Percentiles rank a stretch among this genome's conserved stretches.
These are phyloP conservation scores for Harpagifer antarcticus DNA, from an alignment of 2,797 vertebrate genomes.

Conservation along the genomic window DNA sequence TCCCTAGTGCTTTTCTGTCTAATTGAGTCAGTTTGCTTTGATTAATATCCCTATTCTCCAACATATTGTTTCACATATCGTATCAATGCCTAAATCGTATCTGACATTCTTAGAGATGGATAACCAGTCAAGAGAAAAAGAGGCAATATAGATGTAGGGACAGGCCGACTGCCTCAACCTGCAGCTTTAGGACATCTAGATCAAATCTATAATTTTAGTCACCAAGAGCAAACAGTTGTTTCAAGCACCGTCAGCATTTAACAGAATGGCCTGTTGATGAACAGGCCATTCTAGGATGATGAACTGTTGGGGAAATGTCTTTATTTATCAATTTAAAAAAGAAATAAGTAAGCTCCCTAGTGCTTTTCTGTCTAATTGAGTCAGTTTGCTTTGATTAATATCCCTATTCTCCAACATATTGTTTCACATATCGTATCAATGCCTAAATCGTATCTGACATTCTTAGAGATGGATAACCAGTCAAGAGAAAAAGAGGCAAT, in stretches of 20 bases:
- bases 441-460: slow-evolving; percentile 53
- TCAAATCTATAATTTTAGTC: too few relatives aligned
- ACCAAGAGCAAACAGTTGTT: too few relatives aligned
- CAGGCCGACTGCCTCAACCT: too few relatives aligned
- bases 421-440: slow-evolving; percentile 52
- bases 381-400: slow-evolving; percentile 70
- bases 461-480: slow-evolving; percentile 23
- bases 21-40: slow-evolving; percentile 68
- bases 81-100: slow-evolving; percentile 56
- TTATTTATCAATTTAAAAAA: slow-evolving; percentile 52
- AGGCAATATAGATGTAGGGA: too few relatives aligned
- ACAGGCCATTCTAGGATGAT: too few relatives aligned
- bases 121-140: too few relatives aligned
- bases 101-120: too few relatives aligned
- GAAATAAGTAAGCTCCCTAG: slow-evolving; percentile 41
- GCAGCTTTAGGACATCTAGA: too few relatives aligned
- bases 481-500: slow-evolving; percentile 38
- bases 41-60: slow-evolving; percentile 56
- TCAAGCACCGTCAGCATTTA: too few relatives aligned
- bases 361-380: slow-evolving; percentile 62
- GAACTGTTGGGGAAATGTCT: slow-evolving; percentile 68
- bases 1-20: slow-evolving; percentile 45
- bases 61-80: slow-evolving; percentile 44
- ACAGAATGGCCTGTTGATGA: too few relatives aligned
- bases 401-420: slow-evolving; percentile 31